Conservation (phyloP, 2,113 vertebrate species). For the Spermophilus dauricus region DNA sequence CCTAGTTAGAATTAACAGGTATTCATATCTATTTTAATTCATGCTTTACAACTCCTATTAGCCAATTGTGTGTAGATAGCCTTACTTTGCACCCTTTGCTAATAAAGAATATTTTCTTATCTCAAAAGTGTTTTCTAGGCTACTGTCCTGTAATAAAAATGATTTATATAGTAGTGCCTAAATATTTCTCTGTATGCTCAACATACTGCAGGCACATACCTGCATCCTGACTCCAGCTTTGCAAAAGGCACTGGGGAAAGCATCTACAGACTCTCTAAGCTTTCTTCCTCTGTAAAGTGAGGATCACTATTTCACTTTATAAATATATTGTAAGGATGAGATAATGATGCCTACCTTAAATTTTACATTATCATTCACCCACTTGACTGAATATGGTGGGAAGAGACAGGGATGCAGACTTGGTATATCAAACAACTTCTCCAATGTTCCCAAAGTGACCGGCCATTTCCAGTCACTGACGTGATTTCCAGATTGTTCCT, state of each 20-base stretch:
- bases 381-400: not conserved
- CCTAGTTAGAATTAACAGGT: not conserved
- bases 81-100: conserved; percentile 21
- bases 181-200: not conserved
- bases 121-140: not conserved
- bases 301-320: not conserved
- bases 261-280: not conserved
- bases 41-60: not conserved
- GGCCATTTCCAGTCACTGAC: not conserved
- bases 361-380: not conserved
- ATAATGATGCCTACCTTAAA: conserved; percentile 19
- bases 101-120: not conserved
- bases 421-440: not conserved
- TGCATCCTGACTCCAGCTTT: not conserved
- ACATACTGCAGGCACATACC: not conserved
- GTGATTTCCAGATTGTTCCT: not conserved
- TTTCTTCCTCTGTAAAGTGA: not conserved
- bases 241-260: not conserved
- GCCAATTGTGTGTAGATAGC: not conserved
- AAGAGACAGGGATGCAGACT: not conserved
- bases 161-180: not conserved
- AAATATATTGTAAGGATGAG: not conserved
- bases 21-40: not conserved
- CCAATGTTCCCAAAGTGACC: not conserved
- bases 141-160: not conserved